Percentiles rank a stretch among this genome's conserved stretches.
Evolutionary conservation across 2,888 invertebrate genomes (phyloP).

Genomic region (Platycheirus rosarum): DNA sequence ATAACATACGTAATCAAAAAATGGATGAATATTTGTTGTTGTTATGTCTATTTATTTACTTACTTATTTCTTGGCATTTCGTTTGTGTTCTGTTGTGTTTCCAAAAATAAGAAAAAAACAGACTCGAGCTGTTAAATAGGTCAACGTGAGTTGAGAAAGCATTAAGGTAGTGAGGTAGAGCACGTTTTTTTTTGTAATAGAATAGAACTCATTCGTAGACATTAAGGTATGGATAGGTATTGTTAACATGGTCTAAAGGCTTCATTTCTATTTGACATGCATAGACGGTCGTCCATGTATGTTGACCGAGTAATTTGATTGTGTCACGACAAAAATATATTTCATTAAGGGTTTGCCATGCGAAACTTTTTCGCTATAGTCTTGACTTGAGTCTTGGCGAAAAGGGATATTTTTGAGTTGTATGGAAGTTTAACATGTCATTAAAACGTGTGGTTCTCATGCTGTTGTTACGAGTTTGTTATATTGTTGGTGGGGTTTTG

Average conservation of each 20-base stretch:
- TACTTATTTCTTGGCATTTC: not conserved
- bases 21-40: not conserved
- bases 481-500: too few species aligned
- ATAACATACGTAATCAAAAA: not conserved
- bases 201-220: not conserved
- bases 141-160: slow-evolving; percentile 58
- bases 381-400: not conserved
- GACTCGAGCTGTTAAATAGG: slow-evolving; percentile 42
- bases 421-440: not conserved
- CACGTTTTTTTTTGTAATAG: slow-evolving; percentile 21
- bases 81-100: not conserved
- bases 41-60: slow-evolving; percentile 13
- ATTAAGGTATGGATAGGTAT: too few species aligned
- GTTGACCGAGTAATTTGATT: slow-evolving; percentile 55
- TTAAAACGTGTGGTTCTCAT: not conserved
- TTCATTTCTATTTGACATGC: slow-evolving; percentile 23
- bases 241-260: slow-evolving; percentile 29
- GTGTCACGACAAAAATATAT: slow-evolving; percentile 55
- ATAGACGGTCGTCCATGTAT: slow-evolving; percentile 7
- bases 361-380: slow-evolving; percentile 6
- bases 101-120: not conserved
- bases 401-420: slow-evolving; percentile 2
- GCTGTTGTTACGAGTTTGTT: too few species aligned
- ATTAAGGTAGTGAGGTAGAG: slow-evolving; percentile 36
- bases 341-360: slow-evolving; percentile 37